phyloP scores from a whole-genome alignment of 2,888 invertebrate species.

The Acronicta psi region DNA sequence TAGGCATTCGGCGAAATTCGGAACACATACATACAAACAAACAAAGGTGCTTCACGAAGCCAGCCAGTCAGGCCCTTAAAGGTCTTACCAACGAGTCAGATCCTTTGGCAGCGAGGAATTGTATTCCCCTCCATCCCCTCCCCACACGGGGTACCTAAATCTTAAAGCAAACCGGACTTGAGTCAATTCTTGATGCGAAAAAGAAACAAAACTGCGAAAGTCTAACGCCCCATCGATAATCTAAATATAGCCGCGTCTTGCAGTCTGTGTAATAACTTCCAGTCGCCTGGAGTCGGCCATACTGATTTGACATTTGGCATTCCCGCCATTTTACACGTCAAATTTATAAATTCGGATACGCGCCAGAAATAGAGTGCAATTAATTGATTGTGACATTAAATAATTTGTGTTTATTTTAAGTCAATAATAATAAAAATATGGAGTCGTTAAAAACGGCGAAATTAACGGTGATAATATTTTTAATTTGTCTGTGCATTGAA shows the following conservation, averaged over 20 bases:
- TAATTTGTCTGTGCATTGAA: conserved; percentile 64
- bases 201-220: conserved; percentile 46
- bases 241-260: conserved; percentile 72
- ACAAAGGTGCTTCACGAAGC: too few species aligned
- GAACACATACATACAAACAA: too few species aligned
- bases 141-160: too few species aligned
- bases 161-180: not conserved
- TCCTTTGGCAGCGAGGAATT: too few species aligned
- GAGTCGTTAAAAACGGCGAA: conserved; percentile 49
- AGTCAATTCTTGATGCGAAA: conserved; percentile 30
- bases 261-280: conserved; percentile 69
- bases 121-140: too few species aligned
- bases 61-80: too few species aligned
- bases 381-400: conserved; percentile 29
- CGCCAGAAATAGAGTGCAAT: conserved; percentile 20
- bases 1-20: too few species aligned
- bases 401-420: conserved; percentile 36
- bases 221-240: conserved; percentile 68
- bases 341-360: conserved; percentile 30
- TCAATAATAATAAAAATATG: conserved; percentile 51
- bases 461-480: conserved; percentile 63
- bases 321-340: conserved; percentile 63
- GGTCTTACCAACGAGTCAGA: too few species aligned
- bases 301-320: conserved; percentile 58
- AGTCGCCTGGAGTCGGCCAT: conserved; percentile 71